phyloP scores from a whole-genome alignment of 2,113 vertebrate species.

The Microcebus jonahi region DNA sequence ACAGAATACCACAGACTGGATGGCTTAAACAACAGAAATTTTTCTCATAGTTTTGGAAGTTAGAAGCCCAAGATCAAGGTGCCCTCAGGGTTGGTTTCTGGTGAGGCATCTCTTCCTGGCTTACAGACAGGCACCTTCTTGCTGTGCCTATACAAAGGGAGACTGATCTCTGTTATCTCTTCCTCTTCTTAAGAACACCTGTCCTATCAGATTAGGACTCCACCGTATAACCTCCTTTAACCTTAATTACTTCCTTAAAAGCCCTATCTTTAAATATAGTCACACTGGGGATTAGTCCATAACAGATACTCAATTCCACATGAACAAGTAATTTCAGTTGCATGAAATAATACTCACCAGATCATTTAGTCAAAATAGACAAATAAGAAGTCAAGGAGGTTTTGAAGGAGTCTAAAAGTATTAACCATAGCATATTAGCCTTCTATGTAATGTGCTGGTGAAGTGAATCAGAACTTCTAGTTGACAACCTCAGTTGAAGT shows the following conservation, averaged over 20 bases:
- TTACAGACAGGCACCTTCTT: not conserved
- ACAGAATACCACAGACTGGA: not conserved
- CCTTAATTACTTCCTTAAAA: not conserved
- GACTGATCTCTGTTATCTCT: not conserved
- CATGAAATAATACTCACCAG: not conserved
- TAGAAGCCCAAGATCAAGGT: not conserved
- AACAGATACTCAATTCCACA: not conserved
- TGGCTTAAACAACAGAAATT: not conserved
- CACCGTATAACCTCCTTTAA: not conserved
- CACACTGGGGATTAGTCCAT: not conserved
- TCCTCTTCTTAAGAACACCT: not conserved
- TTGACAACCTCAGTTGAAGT: not conserved
- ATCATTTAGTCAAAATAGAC: not conserved
- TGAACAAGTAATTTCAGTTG: not conserved
- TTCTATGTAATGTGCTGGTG: not conserved
- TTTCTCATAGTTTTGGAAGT: not conserved
- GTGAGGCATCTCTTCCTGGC: not conserved
- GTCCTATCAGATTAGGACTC: not conserved
- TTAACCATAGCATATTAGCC: not conserved
- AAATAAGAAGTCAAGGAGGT: not conserved
- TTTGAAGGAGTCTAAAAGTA: not conserved
- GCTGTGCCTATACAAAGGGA: not conserved
- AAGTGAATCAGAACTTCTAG: not conserved
- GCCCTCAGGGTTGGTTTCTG: not conserved
- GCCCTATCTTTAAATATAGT: not conserved